Base-by-base conservation (phyloP, 2,888 invertebrate genomes). In the Limnephilus auricula region DNA sequence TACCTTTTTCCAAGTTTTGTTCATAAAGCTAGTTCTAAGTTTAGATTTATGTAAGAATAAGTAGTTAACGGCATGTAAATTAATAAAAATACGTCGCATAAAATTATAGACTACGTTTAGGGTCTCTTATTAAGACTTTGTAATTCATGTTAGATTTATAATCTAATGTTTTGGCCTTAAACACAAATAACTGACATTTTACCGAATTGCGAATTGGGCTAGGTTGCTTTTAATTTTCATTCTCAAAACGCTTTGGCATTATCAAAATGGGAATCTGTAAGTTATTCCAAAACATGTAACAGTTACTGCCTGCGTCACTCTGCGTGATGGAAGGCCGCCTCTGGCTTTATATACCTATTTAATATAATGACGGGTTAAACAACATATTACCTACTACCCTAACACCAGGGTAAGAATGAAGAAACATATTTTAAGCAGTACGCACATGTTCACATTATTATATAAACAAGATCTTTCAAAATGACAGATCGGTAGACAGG, bases 161-260 rank as follows among this genome's bases (percentile, higher is more conserved):
- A 65, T 65, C 65, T 65, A 25, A 65, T 65, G 9, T 65, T 25
- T 65, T 25, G 25, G 65, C 65, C 65, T 65, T n/a, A 65, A 65
- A 65, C 65, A 65, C 65, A 65, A 65, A 82, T 82, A 82, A 82
- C 80, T 31, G 31, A 30, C 31, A 34, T 82, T 37, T 84, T 84
- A 37, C 12, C 37, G 10, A 37, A 37, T 34, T 32, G 84, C 37
- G 84, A 37, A 84, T 34, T 34, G 84, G 84, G 25, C n/a, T 34
- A 37, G 34, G 84, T 32, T 84, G 84, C 37, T 90, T 90, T 90
- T 85, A 90, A 90, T 87, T 90, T 90, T 79, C 80, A 86, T 79
- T 40, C 45, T 86, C 90, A 87, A 90, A 90, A 90, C 86, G 87
- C 90, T 90, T 90, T 87, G 37, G 50, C 78, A 25, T 50, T 90